phyloP scores from a whole-genome alignment of 1,140 invertebrate species.

The Teleogryllus occipitalis region DNA sequence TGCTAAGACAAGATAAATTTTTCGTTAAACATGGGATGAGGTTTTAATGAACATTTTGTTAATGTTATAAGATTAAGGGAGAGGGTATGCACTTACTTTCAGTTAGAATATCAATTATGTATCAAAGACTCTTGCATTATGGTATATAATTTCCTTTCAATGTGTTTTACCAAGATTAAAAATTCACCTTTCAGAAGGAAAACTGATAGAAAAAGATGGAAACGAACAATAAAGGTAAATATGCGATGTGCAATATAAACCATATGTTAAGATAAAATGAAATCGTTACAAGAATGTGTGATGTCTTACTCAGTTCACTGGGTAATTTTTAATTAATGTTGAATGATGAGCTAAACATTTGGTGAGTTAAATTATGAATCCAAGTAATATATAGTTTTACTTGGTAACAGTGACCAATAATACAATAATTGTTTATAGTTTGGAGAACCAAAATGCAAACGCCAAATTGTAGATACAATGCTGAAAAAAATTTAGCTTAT shows the following conservation, averaged over 20 bases:
- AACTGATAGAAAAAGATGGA: too few species aligned
- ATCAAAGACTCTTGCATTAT: too few species aligned
- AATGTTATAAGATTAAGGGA: too few species aligned
- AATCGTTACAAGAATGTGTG: background rate
- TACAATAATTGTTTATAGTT: background rate
- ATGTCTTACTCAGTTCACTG: background rate
- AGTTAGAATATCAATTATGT: too few species aligned
- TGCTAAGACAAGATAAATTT: too few species aligned
- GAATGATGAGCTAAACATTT: background rate
- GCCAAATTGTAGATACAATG: background rate
- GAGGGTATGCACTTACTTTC: too few species aligned
- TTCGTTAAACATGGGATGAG: too few species aligned
- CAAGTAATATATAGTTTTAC: background rate
- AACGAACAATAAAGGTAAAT: too few species aligned
- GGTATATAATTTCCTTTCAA: too few species aligned
- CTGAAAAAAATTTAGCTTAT: slow-evolving; percentile 1
- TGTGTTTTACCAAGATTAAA: too few species aligned
- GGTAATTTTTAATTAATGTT: background rate
- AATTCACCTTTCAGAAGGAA: too few species aligned
- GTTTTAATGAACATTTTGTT: too few species aligned
- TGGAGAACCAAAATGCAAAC: background rate
- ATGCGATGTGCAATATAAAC: background rate
- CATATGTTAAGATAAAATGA: background rate
- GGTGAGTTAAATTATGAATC: background rate
- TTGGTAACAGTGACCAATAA: background rate